Percentiles rank a stretch among this genome's conserved stretches.
Evolutionary conservation across 2,888 invertebrate species (phyloP).

Genomic region (Metallyticus violacea): DNA sequence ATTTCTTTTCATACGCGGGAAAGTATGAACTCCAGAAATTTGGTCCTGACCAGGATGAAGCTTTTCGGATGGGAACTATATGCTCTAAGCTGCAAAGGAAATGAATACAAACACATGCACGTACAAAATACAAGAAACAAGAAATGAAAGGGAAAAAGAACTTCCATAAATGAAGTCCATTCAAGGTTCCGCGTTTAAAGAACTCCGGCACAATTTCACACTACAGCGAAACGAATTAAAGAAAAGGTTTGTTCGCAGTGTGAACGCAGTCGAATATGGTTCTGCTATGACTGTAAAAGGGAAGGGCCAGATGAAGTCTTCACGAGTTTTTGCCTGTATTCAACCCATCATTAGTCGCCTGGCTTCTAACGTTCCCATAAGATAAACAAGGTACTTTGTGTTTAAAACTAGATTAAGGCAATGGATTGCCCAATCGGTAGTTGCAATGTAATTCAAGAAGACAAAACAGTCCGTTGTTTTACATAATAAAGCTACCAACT

Average conservation of each 20-base stretch:
- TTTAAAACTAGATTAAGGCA: not conserved
- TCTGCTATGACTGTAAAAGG: not conserved
- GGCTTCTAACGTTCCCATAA: not conserved
- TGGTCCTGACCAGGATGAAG: no score
- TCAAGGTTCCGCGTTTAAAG: not conserved
- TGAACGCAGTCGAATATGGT: not conserved
- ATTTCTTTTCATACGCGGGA: no score
- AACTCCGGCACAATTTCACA: not conserved
- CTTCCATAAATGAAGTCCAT: not conserved
- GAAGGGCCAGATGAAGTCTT: not conserved
- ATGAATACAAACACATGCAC: not conserved
- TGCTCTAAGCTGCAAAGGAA: not conserved
- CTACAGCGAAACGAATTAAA: not conserved
- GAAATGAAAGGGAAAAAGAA: no score
- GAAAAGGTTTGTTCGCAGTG: not conserved
- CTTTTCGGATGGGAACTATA: not conserved
- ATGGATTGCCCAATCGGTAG: not conserved
- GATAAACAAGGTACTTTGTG: not conserved
- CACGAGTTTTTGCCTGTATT: not conserved
- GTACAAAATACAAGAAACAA: not conserved
- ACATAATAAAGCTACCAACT: not conserved
- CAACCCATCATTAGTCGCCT: not conserved
- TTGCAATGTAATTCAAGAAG: not conserved
- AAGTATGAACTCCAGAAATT: no score
- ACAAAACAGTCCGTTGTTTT: not conserved